Percentiles rank a stretch among this genome's conserved stretches.
Evolutionary conservation across 1,140 invertebrate species (phyloP).

Genomic region (Plectrocnemia conspersa): DNA sequence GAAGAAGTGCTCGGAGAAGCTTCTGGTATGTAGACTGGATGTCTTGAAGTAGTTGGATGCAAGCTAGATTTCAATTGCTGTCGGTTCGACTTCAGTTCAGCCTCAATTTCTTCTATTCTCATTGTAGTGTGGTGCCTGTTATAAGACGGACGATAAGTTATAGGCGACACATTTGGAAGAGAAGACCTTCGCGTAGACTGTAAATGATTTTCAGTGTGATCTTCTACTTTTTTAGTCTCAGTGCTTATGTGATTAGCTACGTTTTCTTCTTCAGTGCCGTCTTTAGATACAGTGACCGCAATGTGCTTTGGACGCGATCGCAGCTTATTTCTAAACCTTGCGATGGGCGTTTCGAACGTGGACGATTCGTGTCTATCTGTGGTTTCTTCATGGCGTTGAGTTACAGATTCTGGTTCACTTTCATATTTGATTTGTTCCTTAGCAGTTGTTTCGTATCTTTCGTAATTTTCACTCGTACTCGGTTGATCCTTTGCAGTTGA

Average conservation of each 20-base stretch:
- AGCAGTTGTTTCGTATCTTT: slow-evolving; percentile 9
- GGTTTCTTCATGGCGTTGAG: slow-evolving; percentile 19
- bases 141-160: slow-evolving; percentile 48
- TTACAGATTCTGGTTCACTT: slow-evolving; percentile 1
- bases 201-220: slow-evolving; percentile 15
- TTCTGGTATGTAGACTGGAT: slow-evolving; percentile 32
- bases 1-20: slow-evolving; percentile 17
- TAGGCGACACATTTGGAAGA: slow-evolving; percentile 37
- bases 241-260: slow-evolving; percentile 20
- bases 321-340: slow-evolving; percentile 34
- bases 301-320: slow-evolving; percentile 29
- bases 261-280: slow-evolving; percentile 21
- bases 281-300: slow-evolving; percentile 7
- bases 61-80: slow-evolving; percentile 19
- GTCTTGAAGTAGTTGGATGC: slow-evolving; percentile 28
- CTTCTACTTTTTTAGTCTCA: slow-evolving; percentile 26
- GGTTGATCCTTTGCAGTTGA: slow-evolving; percentile 12
- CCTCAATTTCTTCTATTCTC: slow-evolving; percentile 51
- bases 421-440: not conserved
- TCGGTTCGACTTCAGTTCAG: slow-evolving; percentile 47
- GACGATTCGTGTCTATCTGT: slow-evolving; percentile 21
- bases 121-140: slow-evolving; percentile 48
- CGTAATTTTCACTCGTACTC: slow-evolving; percentile 20
- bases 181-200: slow-evolving; percentile 32
- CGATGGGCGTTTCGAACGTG: slow-evolving; percentile 24